Conservation (phyloP, 2,888 invertebrate genomes). For the Folsomia manolachei region DNA sequence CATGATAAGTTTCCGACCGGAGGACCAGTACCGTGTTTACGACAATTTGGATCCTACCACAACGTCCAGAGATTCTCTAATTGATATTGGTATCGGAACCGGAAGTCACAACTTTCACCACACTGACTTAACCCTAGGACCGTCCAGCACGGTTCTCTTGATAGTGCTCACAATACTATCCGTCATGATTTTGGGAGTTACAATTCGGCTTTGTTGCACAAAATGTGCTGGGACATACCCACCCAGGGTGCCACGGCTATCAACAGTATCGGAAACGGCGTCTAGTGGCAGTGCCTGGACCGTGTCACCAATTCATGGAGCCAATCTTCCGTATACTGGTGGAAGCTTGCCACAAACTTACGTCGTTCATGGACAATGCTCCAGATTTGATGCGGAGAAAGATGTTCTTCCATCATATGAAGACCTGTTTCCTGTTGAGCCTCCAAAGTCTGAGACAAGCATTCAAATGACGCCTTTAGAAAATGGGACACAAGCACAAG, state of each 20-base stretch:
- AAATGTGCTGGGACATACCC: conserved; percentile 34
- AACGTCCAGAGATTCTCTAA: too few species aligned
- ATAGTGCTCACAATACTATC: conserved; percentile 30
- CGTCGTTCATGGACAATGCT: conserved; percentile 7
- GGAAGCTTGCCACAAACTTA: background rate
- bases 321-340: background rate
- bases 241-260: background rate
- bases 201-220: conserved; percentile 34
- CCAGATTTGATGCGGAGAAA: background rate
- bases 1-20: background rate
- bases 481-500: background rate
- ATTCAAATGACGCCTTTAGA: background rate
- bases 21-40: background rate
- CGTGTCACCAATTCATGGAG: background rate
- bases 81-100: background rate
- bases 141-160: conserved; percentile 4
- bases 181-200: conserved; percentile 31
- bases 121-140: background rate
- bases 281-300: background rate
- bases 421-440: conserved; percentile 28
- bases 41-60: background rate
- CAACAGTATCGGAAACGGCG: background rate
- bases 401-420: conserved; percentile 31
- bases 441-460: background rate
- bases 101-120: background rate